phyloP scores from a whole-genome alignment of 1,140 invertebrate species.

The Araneus ventricosus region DNA sequence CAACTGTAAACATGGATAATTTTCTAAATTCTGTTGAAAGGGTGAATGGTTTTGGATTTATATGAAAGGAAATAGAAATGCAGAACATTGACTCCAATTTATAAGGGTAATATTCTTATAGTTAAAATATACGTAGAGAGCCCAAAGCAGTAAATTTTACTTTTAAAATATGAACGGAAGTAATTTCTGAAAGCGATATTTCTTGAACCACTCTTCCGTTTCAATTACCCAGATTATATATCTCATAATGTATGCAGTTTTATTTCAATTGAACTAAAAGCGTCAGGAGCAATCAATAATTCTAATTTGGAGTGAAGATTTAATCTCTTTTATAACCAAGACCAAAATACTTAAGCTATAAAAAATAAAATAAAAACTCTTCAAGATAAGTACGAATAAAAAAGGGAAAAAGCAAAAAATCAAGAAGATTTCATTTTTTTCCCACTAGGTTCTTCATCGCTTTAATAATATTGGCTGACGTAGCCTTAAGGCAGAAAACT shows the following conservation, averaged over 20 bases:
- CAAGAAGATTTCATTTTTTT: not conserved
- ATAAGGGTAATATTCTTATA: too few species aligned
- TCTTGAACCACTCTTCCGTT: not conserved
- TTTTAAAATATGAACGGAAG: too few species aligned
- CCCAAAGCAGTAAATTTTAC: too few species aligned
- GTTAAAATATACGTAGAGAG: too few species aligned
- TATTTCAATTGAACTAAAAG: not conserved
- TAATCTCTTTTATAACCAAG: not conserved
- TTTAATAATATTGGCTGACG: slow-evolving; percentile 30
- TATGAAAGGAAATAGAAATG: too few species aligned
- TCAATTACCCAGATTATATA: not conserved
- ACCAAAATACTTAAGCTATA: not conserved
- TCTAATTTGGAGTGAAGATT: not conserved
- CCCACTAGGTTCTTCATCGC: not conserved
- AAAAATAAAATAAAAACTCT: not conserved
- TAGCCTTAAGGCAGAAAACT: not conserved
- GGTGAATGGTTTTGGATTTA: too few species aligned
- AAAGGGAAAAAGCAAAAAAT: not conserved
- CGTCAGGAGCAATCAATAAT: not conserved
- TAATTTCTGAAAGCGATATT: too few species aligned
- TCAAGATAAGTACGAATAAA: not conserved
- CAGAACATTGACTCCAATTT: too few species aligned
- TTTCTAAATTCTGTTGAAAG: too few species aligned
- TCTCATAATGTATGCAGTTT: not conserved
- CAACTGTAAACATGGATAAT: too few species aligned